phyloP scores from a whole-genome alignment of 1,140 invertebrate genomes.

The Holotrichia oblita region DNA sequence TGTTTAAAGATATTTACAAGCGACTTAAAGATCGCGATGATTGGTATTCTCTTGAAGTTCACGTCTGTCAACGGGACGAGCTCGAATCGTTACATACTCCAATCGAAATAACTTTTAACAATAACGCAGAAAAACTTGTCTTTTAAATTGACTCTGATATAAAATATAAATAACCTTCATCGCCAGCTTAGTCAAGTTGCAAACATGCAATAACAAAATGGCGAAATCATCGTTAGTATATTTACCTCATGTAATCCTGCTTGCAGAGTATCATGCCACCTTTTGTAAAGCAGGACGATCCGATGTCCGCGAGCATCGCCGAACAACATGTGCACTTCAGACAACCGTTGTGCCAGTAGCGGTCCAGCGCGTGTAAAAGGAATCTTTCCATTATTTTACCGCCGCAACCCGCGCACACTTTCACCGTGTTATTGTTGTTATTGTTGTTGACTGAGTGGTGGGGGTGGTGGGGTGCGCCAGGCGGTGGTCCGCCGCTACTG shows the following conservation, averaged over 20 bases:
- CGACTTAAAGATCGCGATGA: constrained; percentile 20
- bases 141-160: too few species aligned
- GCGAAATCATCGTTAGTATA: constrained; percentile 37
- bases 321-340: constrained; percentile 92
- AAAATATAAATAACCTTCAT: background rate
- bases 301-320: constrained; percentile 86
- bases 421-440: constrained; percentile 68
- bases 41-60: constrained; percentile 31
- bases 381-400: constrained; percentile 89
- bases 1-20: constrained; percentile 39
- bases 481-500: constrained; percentile 56
- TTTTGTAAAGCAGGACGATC: constrained; percentile 89
- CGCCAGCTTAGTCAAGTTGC: too few species aligned
- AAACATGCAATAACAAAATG: background rate
- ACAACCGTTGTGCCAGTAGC: constrained; percentile 93
- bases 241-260: constrained; percentile 92
- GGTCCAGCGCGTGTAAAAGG: constrained; percentile 86
- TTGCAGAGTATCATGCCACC: constrained; percentile 93
- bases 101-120: background rate
- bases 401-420: constrained; percentile 73
- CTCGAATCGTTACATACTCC: constrained; percentile 33
- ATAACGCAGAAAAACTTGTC: too few species aligned
- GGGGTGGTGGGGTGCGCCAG: constrained; percentile 62
- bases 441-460: constrained; percentile 65
- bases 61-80: constrained; percentile 21